Conservation (phyloP, 92 coral and sea anemone genomes). For the Virgularia gustaviana region DNA sequence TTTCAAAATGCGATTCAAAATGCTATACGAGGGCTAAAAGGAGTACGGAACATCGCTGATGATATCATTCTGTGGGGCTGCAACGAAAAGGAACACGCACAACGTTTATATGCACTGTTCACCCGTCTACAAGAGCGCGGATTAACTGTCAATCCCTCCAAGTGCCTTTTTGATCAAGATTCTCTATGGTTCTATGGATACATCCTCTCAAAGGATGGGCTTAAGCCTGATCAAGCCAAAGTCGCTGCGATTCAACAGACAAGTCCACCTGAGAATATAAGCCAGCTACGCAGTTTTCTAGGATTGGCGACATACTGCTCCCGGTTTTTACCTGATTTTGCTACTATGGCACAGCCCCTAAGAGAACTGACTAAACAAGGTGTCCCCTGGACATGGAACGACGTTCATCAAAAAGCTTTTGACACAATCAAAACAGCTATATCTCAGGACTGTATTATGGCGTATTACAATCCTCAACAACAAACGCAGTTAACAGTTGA, state of each 20-base stretch:
- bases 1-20: conserved; percentile 29
- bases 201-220: conserved; percentile 6
- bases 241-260: background rate
- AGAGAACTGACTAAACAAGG: conserved; percentile 6
- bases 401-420: conserved; percentile 14
- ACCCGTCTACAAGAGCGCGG: conserved; percentile 24
- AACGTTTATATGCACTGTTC: conserved; percentile 23
- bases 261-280: background rate
- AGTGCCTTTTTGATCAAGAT: conserved; percentile 16
- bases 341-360: conserved; percentile 13
- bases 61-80: conserved; percentile 32
- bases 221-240: conserved; percentile 10
- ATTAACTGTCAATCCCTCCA: conserved; percentile 26
- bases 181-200: conserved; percentile 35
- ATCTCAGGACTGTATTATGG: conserved; percentile 44
- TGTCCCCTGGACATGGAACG: conserved; percentile 20
- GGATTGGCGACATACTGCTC: conserved; percentile 9
- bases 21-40: conserved; percentile 9
- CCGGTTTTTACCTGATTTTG: conserved; percentile 1
- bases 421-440: background rate
- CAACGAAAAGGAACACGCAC: conserved; percentile 15
- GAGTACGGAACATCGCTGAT: conserved; percentile 22
- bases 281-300: conserved; percentile 16
- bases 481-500: conserved; percentile 36
- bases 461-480: conserved; percentile 48